Base-by-base conservation (phyloP, 2,113 vertebrate species). In the Peromyscus polionotus region DNA sequence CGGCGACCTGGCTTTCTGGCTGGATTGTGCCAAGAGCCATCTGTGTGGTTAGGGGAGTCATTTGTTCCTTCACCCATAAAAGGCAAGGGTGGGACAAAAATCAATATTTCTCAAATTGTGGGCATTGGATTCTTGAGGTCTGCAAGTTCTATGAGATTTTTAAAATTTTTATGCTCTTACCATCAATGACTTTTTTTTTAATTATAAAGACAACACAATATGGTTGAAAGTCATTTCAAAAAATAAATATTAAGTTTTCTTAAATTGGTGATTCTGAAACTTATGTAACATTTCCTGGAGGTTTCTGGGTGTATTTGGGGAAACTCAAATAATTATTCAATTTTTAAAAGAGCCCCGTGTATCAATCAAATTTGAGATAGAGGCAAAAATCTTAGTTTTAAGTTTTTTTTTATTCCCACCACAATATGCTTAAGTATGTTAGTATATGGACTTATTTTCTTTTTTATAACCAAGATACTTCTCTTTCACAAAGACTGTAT, bases 21-120 rank as follows among this genome's bases (percentile, higher is more conserved):
- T 96, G 20, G 4, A 68, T 97, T 96, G 73, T 91, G 61, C 76
- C 70, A 65, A 95, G 33, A 95, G 89, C 96, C 95, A 87, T 98
- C 73, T 96, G 89, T 94, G 94, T 95, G 93, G 91, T 97, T 91
- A 42, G 77, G 79, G 61, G 36, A 92, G 77, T 96, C 68, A 36
- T 84, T 95, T 96, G 91, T 95, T 93, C n/a, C 79, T 88, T 91
- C 76, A 95, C 83, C 42, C 76, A 39, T 73, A 88, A 94, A 96
- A 92, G 84, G 19, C 80, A 70, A 26, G 72, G 16, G 12, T 20
- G 36, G 88, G 76, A 89, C 81, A 94, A 72, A 85, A 97, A 89
- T 83, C 91, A 94, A 4, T 79, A 51, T 91, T 95, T 94, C 91
- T 93, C 86, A 91, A 65, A 95, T 4, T 33, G 20, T 17, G 12